Conservation (phyloP, 2,113 vertebrate genomes). For the Vulpes vulpes region DNA sequence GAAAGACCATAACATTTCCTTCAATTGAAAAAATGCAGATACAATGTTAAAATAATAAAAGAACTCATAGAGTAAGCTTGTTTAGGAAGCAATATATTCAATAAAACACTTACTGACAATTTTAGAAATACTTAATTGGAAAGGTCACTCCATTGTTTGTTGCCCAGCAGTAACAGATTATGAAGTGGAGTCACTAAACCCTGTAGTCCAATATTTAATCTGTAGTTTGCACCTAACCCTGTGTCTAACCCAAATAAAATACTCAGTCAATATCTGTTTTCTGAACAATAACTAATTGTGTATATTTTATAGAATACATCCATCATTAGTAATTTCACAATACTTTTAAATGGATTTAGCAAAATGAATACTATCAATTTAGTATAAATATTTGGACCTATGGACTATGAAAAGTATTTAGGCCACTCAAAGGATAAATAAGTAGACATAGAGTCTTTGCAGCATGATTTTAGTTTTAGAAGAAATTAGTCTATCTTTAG, state of each 20-base stretch:
- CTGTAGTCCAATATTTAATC: background rate
- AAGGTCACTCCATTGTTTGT: background rate
- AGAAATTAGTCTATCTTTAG: background rate
- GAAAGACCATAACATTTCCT: background rate
- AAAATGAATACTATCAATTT: conserved; percentile 20
- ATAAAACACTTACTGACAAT: background rate
- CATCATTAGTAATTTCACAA: background rate
- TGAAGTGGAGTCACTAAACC: background rate
- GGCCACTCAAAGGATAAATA: background rate
- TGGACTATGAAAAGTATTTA: background rate
- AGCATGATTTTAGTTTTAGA: background rate
- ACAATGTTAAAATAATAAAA: background rate
- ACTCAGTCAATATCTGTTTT: background rate
- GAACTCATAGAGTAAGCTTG: background rate
- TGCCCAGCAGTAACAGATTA: background rate
- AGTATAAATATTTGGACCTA: background rate
- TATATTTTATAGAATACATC: background rate
- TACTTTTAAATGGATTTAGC: background rate
- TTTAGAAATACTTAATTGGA: background rate
- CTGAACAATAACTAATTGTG: background rate
- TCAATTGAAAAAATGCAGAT: conserved; percentile 1
- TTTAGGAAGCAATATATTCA: background rate
- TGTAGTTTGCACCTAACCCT: background rate
- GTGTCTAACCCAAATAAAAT: background rate
- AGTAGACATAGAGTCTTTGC: background rate